Conservation (phyloP, 2,888 invertebrate species). For the Copidosoma aretas region DNA sequence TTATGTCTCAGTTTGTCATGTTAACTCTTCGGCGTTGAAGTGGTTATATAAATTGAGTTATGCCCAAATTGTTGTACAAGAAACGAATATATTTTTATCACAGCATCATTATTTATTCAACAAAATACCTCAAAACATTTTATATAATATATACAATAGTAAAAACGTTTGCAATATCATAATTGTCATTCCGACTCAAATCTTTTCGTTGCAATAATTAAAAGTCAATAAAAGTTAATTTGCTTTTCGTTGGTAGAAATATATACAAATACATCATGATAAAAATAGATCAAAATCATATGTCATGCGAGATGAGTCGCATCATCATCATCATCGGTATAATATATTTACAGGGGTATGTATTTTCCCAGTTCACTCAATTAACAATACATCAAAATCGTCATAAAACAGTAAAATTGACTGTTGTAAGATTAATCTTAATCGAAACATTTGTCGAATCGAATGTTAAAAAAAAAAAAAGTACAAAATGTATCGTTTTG, state of each 20-base stretch:
- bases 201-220: neutral
- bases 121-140: constrained; percentile 50
- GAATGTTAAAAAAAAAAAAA: neutral
- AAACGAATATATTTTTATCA: constrained; percentile 21
- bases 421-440: too few species aligned
- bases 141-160: constrained; percentile 50
- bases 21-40: too few species aligned
- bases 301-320: neutral
- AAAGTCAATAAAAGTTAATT: neutral
- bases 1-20: too few species aligned
- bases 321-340: neutral
- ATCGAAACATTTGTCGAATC: too few species aligned
- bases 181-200: neutral
- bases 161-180: constrained; percentile 29
- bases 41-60: too few species aligned
- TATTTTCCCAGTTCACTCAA: constrained; percentile 4
- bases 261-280: constrained; percentile 15
- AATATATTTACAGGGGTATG: constrained; percentile 22
- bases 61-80: neutral
- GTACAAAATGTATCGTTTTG: neutral
- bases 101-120: constrained; percentile 49
- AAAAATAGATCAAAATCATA: neutral
- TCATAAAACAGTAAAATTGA: neutral
- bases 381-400: constrained; percentile 4
- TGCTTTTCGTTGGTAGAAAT: constrained; percentile 14